Base-by-base conservation (phyloP, 2,888 invertebrate species). In the Synanthedon tipuliformis region DNA sequence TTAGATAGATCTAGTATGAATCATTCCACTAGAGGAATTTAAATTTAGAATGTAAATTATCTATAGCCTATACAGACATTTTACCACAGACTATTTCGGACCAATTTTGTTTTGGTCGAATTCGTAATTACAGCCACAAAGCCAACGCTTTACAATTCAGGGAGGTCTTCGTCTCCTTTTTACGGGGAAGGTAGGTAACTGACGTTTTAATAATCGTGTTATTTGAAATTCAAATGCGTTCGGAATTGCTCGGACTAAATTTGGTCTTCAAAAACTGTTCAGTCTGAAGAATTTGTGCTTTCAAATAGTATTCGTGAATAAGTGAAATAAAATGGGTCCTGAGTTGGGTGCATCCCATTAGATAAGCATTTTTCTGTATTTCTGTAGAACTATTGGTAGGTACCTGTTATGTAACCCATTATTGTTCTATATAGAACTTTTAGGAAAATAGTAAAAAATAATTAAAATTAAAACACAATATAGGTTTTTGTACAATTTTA, bases 181-280 rank as follows among this genome's bases (percentile, higher is more conserved):
- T 56, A 50, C 56, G 48, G 27, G 10, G 50, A 52, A 49, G 51
- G 56, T 50, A 54, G 54, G 54, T 54, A 56, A 56, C 56, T 54
- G 54, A 54, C 54, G 56, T 54, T 56, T 55, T 53, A 56, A 55
- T 55, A 55, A 56, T 53, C 53, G 56, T 53, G 53, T 55, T 55
- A 56, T 56, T 56, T 55, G 56, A 56, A 56, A 55, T 55, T 56
- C 56, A 56, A 55, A 56, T 56, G 54, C 52, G 40, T 11, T 27
- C 52, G 54, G 50, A 56, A 54, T 56, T 48, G 54, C 54, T 54
- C 53, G 11, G 53, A 56, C 52, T 56, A 54, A 54, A 56, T 56
- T 54, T 54, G 52, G 45, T 45, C n/a, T 45, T 13, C 13, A n/a
- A 45, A 45, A 45, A 45, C 45, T 45, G 45, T 45, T 45, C 13